These are phyloP conservation scores for Lasiommata megera DNA, from an alignment of 2,888 invertebrate species.

Conservation along the genomic window DNA sequence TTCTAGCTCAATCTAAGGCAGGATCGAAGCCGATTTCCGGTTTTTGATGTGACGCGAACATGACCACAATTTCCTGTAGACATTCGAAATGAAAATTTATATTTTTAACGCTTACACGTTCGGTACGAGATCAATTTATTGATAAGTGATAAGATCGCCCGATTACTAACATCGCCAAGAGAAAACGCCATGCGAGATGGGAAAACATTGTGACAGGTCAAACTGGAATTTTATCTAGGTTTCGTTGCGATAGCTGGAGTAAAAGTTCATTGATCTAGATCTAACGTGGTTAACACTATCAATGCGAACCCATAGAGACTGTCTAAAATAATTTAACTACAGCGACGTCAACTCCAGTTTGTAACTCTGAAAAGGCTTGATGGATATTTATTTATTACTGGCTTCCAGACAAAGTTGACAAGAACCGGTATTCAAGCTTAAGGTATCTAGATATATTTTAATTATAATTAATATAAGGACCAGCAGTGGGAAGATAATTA, in stretches of 20 bases:
- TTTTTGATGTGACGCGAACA: neutral
- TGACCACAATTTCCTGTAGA: conserved; percentile 6
- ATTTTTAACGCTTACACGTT: conserved; percentile 24
- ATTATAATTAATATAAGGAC: too few relatives aligned
- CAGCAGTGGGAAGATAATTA: too few relatives aligned
- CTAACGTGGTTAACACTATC: neutral
- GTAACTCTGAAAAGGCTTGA: too few relatives aligned
- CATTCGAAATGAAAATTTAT: conserved; percentile 18
- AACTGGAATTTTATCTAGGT: conserved; percentile 34
- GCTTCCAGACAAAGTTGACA: too few relatives aligned
- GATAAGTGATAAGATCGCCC: conserved; percentile 29
- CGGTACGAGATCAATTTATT: conserved; percentile 27
- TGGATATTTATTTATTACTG: too few relatives aligned
- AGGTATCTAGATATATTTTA: too few relatives aligned
- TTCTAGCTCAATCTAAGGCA: conserved; percentile 1
- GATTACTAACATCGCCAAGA: conserved; percentile 19
- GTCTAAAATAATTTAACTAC: too few relatives aligned
- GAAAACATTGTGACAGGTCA: conserved; percentile 32
- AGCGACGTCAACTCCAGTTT: too few relatives aligned
- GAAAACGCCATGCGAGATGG: conserved; percentile 28
- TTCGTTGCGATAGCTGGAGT: conserved; percentile 26
- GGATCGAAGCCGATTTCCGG: conserved; percentile 3
- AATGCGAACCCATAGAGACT: neutral
- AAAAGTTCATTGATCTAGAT: conserved; percentile 33
- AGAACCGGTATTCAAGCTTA: too few relatives aligned